Conservation (phyloP, 2,888 invertebrate genomes). For the Hipparchia semele region DNA sequence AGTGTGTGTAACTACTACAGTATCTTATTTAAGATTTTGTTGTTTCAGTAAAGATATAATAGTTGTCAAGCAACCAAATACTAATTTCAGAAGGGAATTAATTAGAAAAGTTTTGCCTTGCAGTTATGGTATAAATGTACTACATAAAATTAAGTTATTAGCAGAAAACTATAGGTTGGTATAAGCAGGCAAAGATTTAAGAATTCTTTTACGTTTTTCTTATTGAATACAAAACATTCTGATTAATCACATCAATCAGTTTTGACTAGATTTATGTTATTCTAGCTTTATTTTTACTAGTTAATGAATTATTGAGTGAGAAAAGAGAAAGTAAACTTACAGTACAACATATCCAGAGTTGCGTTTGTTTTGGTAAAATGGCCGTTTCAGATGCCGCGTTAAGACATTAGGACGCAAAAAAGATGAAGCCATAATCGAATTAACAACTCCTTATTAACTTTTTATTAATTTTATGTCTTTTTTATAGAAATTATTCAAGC, state of each 20-base stretch:
- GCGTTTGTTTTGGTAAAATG: constrained; percentile 79
- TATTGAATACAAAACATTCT: neutral
- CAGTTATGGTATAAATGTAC: no score
- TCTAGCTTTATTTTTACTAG: neutral
- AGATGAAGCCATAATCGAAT: constrained; percentile 67
- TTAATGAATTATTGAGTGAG: neutral
- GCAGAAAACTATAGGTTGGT: no score
- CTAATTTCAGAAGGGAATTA: no score
- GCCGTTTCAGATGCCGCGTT: constrained; percentile 65
- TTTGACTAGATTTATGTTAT: neutral
- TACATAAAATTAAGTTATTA: no score
- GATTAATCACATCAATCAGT: neutral
- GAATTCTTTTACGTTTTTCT: neutral
- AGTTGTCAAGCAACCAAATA: no score
- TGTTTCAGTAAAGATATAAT: no score
- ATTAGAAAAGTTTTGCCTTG: no score
- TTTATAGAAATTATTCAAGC: constrained; percentile 20
- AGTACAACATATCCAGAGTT: constrained; percentile 87
- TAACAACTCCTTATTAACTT: constrained; percentile 15
- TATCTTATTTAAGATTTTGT: no score
- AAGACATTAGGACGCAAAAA: constrained; percentile 69
- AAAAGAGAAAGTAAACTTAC: constrained; percentile 75
- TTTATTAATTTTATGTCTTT: constrained; percentile 34
- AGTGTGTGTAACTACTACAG: no score
- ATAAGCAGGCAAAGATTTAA: neutral